phyloP scores from a whole-genome alignment of 2,113 vertebrate genomes.

The Leucosticte australis region DNA sequence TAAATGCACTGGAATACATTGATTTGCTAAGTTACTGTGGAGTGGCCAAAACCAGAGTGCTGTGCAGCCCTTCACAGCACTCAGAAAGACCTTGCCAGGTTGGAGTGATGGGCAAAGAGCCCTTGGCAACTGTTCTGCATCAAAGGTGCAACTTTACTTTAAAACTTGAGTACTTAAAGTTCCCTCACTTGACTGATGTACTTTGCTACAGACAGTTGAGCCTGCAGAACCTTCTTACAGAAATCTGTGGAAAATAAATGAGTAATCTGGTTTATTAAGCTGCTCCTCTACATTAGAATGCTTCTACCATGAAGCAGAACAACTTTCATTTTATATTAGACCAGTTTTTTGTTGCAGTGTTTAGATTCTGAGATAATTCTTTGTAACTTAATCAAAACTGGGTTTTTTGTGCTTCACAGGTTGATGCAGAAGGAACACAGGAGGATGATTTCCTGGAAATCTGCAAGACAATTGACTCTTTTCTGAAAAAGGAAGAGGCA shows the following conservation, averaged over 20 bases:
- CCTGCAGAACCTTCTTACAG: neutral
- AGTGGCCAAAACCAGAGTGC: neutral
- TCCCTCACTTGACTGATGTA: neutral
- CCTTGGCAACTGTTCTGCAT: neutral
- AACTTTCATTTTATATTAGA: neutral
- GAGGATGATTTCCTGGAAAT: constrained; percentile 88
- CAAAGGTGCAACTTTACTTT: neutral
- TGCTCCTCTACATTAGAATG: neutral
- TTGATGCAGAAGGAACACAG: constrained; percentile 86
- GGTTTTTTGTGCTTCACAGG: constrained; percentile 67
- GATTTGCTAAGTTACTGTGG: no score
- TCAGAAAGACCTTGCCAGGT: fast-evolving
- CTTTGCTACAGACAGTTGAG: neutral
- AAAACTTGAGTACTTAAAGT: neutral
- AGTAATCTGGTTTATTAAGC: neutral
- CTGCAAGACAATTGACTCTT: constrained; percentile 81
- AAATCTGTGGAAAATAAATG: neutral
- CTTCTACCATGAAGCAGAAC: neutral
- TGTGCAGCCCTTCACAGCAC: neutral
- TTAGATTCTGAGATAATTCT: neutral
- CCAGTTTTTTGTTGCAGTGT: fast-evolving
- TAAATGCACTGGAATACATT: neutral
- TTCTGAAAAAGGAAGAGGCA: constrained; percentile 63
- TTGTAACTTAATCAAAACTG: neutral
- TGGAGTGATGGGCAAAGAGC: neutral